Evolutionary conservation across 2,797 vertebrate genomes (phyloP), one percentile per base, ranked within the genome.

Genomic region (Periparus ater): DNA sequence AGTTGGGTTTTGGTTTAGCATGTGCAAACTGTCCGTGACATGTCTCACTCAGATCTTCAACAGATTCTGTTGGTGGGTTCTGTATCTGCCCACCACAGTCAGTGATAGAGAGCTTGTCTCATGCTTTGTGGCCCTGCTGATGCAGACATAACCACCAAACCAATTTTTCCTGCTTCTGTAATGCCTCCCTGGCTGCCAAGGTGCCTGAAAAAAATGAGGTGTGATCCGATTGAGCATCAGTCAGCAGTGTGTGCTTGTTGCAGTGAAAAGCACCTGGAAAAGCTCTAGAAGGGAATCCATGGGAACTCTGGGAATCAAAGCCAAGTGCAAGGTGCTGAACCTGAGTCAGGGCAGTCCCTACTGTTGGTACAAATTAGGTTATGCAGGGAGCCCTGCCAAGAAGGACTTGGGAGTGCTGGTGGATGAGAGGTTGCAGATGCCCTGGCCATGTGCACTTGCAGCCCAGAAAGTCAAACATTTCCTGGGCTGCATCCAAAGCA

Each of bases 11-110:
- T 76, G 29, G 23, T 82, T 32, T 50, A 42, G 12, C 25, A 45
- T 51, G 3, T 26, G 25, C 20, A 40, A 60, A 14, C 23, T 51
- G n/a, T 40, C 47, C 6, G 2, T 4, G n/a, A 27, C 32, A 21
- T 8, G 18, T 29, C 57, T 85, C 32, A 23, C 57, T 85, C 32
- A 26, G n/a, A 45, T 89, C 63, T 71, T 68, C 5, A 9, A 0
- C 36, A 4, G 2, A 13, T 47, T 60, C 27, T 13, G 10, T n/a
- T 0, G 0, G 13, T 76, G 53, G 5, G 2, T 79, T 88, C 30
- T 74, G 2, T 30, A 23, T 84, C 45, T 81, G 1, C n/a, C 12
- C 60, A 36, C 30, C 42, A 14, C 54, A 65, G 27, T 17, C 42
- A 58, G 42, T 32, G 42, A 9, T 65, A 20, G n/a, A 70, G 58